Evolutionary conservation across 1,140 invertebrate genomes (phyloP), one percentile per base, ranked within the genome.

Genomic region (Acromyrmex charruanus): DNA sequence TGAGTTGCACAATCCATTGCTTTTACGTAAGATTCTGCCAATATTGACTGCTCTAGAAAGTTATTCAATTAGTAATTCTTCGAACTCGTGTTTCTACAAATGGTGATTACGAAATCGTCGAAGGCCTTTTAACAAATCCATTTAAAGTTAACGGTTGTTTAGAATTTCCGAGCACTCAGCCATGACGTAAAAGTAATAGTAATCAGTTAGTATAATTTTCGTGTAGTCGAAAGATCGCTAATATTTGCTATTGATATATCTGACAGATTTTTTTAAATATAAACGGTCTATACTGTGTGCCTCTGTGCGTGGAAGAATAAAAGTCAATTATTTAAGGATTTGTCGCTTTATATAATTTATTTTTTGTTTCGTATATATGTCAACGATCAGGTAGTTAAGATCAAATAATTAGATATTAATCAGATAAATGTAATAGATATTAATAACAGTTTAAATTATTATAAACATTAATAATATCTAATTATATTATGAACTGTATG

Each of bases 11-110:
- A 84, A 61, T 74, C 69, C 2, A 25, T 18, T 25, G 44, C 55
- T 59, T 61, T 84, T 84, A 75, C 58, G 55, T 84, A 84, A 84
- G 39, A 35, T 63, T 84, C 28, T 59, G 9, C 28, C 55, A 61
- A 75, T 16, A 6, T 21, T 61, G 53, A 72, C 28, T 51, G 39
- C 80, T 74, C 69, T 61, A 63, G 69, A 84, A 84, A 51, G 69
- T 84, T 39, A 74, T 14, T 81, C 35, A 58, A 61, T 25, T 51
- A 61, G 25, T 84, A 51, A 35, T 74, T 74, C 80, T 18, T 84
- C 25, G 44, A 84, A 84, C 39, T 75, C n/a, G 39, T 58, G 39
- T 59, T 72, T 35, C 16, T 84, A 63, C 39, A n/a, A 49, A 75
- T 49, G 16, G 39, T 51, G 80, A 35, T 84, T 75, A 14, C 55